Conservation (phyloP, 2,797 vertebrate genomes). For the Lerista edwardsae region DNA sequence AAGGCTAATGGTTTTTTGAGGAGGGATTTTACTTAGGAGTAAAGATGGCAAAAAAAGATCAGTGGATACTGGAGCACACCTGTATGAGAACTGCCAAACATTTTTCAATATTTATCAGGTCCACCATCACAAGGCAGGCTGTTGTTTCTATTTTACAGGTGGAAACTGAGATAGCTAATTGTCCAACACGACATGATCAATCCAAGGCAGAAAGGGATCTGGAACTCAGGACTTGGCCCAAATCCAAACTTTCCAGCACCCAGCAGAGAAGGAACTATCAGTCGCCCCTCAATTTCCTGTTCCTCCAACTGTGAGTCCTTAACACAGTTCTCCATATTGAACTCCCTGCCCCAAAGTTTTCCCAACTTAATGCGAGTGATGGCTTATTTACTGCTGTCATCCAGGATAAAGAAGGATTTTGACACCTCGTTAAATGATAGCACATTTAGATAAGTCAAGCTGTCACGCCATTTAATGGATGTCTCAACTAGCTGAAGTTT, state of each 20-base stretch:
- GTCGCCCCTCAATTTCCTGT: background rate
- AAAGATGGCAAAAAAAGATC: too few species aligned
- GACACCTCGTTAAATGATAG: slow-evolving; percentile 85
- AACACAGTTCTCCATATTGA: background rate
- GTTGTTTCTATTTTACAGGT: background rate
- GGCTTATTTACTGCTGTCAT: slow-evolving; percentile 84
- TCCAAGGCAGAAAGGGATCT: background rate
- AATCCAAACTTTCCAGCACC: background rate
- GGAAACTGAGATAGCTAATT: background rate
- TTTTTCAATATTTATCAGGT: background rate
- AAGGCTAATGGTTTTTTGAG: too few species aligned
- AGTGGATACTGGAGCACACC: too few species aligned
- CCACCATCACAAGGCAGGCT: background rate
- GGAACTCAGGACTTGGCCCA: background rate
- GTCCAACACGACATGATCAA: background rate
- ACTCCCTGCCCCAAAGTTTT: slow-evolving; percentile 38
- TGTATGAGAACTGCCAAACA: background rate
- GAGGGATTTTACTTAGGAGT: too few species aligned
- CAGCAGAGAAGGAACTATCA: background rate
- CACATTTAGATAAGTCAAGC: slow-evolving; percentile 86
- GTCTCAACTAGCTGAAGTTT: slow-evolving; percentile 80
- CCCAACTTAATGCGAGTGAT: slow-evolving; percentile 78
- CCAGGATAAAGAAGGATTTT: slow-evolving; percentile 84
- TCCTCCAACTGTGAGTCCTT: background rate
- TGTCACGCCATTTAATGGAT: slow-evolving; percentile 85